Conservation (phyloP, 92 coral and sea anemone species). For the Epizoanthus rinbou region DNA sequence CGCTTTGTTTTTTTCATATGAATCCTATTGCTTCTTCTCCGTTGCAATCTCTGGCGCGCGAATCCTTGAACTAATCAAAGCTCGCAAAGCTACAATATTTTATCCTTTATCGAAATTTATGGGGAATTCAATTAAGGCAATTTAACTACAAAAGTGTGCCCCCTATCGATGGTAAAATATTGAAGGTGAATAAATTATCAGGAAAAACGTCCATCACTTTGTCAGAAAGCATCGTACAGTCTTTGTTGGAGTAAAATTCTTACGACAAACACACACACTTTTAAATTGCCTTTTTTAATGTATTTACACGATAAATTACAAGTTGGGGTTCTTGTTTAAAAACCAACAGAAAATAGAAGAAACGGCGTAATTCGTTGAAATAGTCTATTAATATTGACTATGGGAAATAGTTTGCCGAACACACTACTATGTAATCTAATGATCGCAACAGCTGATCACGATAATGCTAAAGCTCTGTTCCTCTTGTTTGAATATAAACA, state of each 20-base stretch:
- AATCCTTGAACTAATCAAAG: not conserved
- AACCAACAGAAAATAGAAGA: not conserved
- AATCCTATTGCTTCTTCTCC: slow-evolving; percentile 19
- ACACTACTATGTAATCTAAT: slow-evolving; percentile 37
- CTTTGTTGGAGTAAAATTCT: slow-evolving; percentile 42
- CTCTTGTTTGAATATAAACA: not conserved
- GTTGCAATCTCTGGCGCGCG: not conserved
- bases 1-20: slow-evolving; percentile 34
- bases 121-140: slow-evolving; percentile 42
- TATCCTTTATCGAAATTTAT: slow-evolving; percentile 10
- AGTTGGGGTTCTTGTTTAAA: not conserved
- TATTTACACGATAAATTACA: slow-evolving; percentile 21
- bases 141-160: slow-evolving; percentile 33
- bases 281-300: slow-evolving; percentile 36
- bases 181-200: slow-evolving; percentile 43
- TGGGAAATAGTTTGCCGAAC: slow-evolving; percentile 10
- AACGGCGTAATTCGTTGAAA: slow-evolving; percentile 9
- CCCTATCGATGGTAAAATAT: slow-evolving; percentile 41
- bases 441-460: slow-evolving; percentile 35
- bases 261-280: not conserved
- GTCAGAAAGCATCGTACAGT: slow-evolving; percentile 39
- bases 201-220: slow-evolving; percentile 36
- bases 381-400: slow-evolving; percentile 35
- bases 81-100: not conserved
- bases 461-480: slow-evolving; percentile 5